These are phyloP conservation scores for Raja brachyura DNA, from an alignment of 2,113 vertebrate species.

Conservation along the genomic window DNA sequence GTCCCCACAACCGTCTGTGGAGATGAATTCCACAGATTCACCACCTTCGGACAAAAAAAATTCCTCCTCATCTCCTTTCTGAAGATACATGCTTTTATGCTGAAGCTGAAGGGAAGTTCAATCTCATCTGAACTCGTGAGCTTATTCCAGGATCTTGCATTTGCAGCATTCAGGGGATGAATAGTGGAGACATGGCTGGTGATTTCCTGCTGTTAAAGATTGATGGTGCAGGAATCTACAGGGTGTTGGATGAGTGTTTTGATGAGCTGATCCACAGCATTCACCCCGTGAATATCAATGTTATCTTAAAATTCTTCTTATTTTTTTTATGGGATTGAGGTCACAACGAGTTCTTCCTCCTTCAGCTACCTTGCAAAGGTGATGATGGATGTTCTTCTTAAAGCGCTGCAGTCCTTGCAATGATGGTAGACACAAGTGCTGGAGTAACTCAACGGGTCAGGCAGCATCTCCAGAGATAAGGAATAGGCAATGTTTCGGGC, in stretches of 20 bases:
- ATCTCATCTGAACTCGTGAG: background rate
- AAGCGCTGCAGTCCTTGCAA: background rate
- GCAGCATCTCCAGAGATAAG: too few species aligned
- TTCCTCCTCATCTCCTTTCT: too few species aligned
- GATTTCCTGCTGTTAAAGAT: background rate
- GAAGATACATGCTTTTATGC: too few species aligned
- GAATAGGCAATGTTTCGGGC: too few species aligned
- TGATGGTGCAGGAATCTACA: background rate
- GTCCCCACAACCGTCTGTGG: too few species aligned
- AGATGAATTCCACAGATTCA: too few species aligned
- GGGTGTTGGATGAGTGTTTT: background rate
- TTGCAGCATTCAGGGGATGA: background rate
- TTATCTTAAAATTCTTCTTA: background rate
- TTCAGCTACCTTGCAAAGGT: background rate
- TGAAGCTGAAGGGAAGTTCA: background rate
- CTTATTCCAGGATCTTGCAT: background rate
- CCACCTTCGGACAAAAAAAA: too few species aligned
- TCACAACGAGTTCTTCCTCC: background rate
- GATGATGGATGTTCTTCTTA: background rate
- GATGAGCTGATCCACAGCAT: background rate
- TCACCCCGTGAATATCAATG: background rate
- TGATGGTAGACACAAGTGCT: too few species aligned
- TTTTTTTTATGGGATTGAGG: background rate
- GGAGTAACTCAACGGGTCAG: too few species aligned
- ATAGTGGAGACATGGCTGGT: background rate